A percentile compares a stretch with the other conserved stretches of the same genome.
Evolutionary conservation across 2,888 invertebrate species (phyloP).

Genomic region (Cataglyphis rosenhaueri): DNA sequence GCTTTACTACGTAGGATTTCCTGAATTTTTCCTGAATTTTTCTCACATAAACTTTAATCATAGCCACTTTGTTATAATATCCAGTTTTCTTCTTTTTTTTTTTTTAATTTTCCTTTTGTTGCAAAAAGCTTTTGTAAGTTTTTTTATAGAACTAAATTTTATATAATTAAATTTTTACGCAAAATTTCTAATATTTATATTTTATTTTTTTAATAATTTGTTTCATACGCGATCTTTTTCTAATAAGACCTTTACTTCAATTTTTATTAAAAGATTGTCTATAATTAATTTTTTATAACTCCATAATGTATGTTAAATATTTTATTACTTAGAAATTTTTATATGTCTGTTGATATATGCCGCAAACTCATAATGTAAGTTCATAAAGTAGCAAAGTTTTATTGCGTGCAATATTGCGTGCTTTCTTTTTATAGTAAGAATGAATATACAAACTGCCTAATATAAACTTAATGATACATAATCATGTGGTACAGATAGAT

Average conservation of each 20-base stretch:
- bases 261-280: not conserved
- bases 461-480: conserved; percentile 29
- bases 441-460: not conserved
- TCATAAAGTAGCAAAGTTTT: not conserved
- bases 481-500: not conserved
- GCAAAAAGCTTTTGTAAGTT: not conserved
- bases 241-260: not conserved
- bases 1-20: not conserved
- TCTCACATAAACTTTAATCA: not conserved
- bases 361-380: no score
- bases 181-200: not conserved
- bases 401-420: not conserved
- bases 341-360: no score
- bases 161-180: not conserved
- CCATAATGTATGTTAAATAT: not conserved
- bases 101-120: not conserved
- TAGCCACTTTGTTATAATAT: not conserved
- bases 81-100: not conserved
- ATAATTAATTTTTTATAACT: not conserved
- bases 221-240: no score
- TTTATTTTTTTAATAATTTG: not conserved
- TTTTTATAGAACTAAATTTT: not conserved
- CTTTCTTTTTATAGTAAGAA: not conserved
- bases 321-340: not conserved
- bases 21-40: conserved; percentile 4